Conservation (phyloP, 2,797 vertebrate genomes). For the Meda fulgida region DNA sequence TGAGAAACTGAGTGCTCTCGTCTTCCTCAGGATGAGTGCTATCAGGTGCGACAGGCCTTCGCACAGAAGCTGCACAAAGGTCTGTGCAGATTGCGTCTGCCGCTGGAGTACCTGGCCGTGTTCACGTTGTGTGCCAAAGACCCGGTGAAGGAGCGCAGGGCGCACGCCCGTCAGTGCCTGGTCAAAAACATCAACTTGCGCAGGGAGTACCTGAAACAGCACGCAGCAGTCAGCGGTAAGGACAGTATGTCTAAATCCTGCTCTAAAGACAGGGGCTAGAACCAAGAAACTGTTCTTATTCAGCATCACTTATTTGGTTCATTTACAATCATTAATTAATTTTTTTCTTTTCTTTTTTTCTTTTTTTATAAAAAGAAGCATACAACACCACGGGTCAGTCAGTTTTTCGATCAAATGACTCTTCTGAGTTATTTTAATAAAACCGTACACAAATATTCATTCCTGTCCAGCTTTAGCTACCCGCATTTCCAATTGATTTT, state of each 20-base stretch:
- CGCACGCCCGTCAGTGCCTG: conserved; percentile 95
- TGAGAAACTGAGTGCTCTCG: background rate
- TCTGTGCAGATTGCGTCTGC: conserved; percentile 91
- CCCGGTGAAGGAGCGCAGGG: conserved; percentile 94
- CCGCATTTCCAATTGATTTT: background rate
- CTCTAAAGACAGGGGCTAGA: background rate
- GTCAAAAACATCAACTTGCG: conserved; percentile 97
- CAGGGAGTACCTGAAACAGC: conserved; percentile 97
- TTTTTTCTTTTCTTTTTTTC: too few species aligned
- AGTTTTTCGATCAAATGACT: background rate
- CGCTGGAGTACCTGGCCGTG: conserved; percentile 96
- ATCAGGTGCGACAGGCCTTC: conserved; percentile 96
- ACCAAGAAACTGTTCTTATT: background rate
- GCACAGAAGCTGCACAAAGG: conserved; percentile 98
- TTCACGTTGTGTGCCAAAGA: conserved; percentile 97
- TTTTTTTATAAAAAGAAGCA: background rate
- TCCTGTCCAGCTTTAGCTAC: background rate
- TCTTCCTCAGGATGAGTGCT: conserved; percentile 89
- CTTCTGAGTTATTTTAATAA: background rate
- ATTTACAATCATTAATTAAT: too few species aligned
- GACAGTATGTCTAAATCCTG: background rate
- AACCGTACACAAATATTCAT: background rate
- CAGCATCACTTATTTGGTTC: background rate
- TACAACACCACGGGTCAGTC: background rate
- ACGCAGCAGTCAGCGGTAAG: conserved; percentile 95